Evolutionary conservation across 2,888 invertebrate genomes (phyloP), one percentile per base, ranked within the genome.

Genomic region (Pseudococcus viburni): DNA sequence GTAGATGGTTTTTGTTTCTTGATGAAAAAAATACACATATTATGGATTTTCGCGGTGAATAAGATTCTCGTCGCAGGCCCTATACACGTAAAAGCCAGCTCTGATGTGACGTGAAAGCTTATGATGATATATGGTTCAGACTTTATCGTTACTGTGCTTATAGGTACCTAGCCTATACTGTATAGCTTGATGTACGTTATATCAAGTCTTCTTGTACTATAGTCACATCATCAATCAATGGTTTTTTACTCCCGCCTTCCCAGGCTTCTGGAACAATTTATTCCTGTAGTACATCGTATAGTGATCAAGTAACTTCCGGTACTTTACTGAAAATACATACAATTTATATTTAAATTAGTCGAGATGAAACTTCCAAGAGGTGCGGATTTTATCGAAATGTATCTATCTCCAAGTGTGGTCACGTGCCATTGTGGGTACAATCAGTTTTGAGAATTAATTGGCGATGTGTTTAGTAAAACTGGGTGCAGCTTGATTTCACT

Each of bases 151-250:
- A 55, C 17, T 9, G 42, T 22, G 33, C 33, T 17, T 7, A 33
- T 17, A 9, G 22, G 17, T 77, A 85, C 19, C 15, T 12, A 51
- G 15, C 26, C 26, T 33, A 33, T 33, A 33, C 26, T 51, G 15
- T 55, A 17, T 64, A 26, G 85, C 59, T 85, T 64, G 85, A 85
- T 85, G 80, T 83, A 64, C 22, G 85, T 39, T 55, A 42, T 85
- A 85, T 85, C 85, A 85, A 85, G 85, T 59, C 85, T 85, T 85
- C 39, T 64, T 39, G 12, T 59, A 42, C 85, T 19, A 64, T 59
- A 64, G 59, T 64, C 64, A 64, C 85, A 85, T 85, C 85, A 85
- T 85, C 85, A 85, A 85, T 85, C 85, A 85, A 85, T 85, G 39
- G 42, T 42, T 39, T 85, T 85, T 85, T 59, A 51, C 59, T 11